Conservation (phyloP, 2,797 vertebrate species). For the Mastacembelus armatus region DNA sequence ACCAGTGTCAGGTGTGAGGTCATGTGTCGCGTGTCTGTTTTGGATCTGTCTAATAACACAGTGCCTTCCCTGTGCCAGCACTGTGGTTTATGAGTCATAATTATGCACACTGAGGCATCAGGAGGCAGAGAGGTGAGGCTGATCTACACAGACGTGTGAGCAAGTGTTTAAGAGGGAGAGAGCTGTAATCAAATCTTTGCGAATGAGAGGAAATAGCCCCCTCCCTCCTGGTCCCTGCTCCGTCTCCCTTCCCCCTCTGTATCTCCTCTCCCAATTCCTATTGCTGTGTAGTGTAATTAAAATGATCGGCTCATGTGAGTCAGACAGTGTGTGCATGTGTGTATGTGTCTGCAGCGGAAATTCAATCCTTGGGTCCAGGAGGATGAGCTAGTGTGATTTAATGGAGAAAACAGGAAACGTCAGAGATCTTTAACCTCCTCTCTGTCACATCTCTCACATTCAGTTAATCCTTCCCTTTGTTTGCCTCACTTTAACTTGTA, state of each 20-base stretch:
- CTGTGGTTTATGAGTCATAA: conserved; percentile 55
- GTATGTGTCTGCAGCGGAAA: conserved; percentile 38
- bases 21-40: conserved; percentile 19
- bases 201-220: conserved; percentile 67
- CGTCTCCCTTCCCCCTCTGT: conserved; percentile 21
- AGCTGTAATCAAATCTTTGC: conserved; percentile 71
- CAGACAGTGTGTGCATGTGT: conserved; percentile 2
- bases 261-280: conserved; percentile 49
- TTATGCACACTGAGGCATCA: conserved; percentile 40
- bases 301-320: conserved; percentile 55
- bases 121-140: conserved; percentile 23
- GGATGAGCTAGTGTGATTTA: conserved; percentile 52
- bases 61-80: conserved; percentile 55
- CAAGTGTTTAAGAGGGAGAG: conserved; percentile 19
- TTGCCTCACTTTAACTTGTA: neutral
- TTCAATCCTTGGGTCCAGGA: conserved; percentile 42
- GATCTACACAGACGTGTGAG: conserved; percentile 23
- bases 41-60: conserved; percentile 31
- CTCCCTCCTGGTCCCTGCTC: neutral
- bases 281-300: conserved; percentile 64
- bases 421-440: conserved; percentile 42
- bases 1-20: conserved; percentile 47
- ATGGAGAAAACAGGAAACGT: conserved; percentile 44
- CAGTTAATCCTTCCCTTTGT: conserved; percentile 30
- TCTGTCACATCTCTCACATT: conserved; percentile 50